Evolutionary conservation across 2,113 vertebrate species (phyloP), one percentile per base, ranked within the genome.

Genomic region (Oryzias woworae): DNA sequence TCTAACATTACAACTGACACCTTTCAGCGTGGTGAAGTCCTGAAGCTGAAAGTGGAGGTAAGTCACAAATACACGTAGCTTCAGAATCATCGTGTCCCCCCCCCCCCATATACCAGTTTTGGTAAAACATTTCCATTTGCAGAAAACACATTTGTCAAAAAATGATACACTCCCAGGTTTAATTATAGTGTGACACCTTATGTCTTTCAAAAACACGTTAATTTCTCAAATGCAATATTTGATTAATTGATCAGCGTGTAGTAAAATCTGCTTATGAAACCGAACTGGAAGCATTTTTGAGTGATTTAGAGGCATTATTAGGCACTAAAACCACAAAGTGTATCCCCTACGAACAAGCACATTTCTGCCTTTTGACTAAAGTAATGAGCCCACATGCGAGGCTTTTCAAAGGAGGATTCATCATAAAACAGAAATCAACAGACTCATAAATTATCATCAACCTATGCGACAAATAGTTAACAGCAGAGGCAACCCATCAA

Each of bases 61-160:
- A 36, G 36, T 20, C n/a, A 18, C n/a, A 48, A 48, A n/a, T 17
- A 5, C 44, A 45, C 4, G 36, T 36, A 13, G 10, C 8, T 12
- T 36, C 36, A 36, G 36, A 36, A 2, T 36, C 8, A n/a, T n/a
- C n/a, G n/a, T n/a, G 20, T 20, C 20, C 20, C 20, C 20, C 20
- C 20, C 7, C 36, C 10, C 36, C 10, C 8, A 41, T 44, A 66
- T 44, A 51, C 55, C 20, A 23, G 50, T 52, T 75, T 69, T 44
- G 42, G 56, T 54, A 53, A 68, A 64, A 57, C 64, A 61, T 43
- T 54, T n/a, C 24, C 46, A 14, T 80, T 73, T 70, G 52, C n/a
- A 18, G 5, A 72, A 57, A 51, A 53, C 2, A 53, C 44, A 65
- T 6, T 50, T 36, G 1, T 47, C 44, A 49, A 1, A 44, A 65